A percentile compares a stretch with the other conserved stretches of the same genome.
These are phyloP conservation scores for Cricetomys ansorgei DNA, from an alignment of 2,113 vertebrate genomes.

Conservation along the genomic window DNA sequence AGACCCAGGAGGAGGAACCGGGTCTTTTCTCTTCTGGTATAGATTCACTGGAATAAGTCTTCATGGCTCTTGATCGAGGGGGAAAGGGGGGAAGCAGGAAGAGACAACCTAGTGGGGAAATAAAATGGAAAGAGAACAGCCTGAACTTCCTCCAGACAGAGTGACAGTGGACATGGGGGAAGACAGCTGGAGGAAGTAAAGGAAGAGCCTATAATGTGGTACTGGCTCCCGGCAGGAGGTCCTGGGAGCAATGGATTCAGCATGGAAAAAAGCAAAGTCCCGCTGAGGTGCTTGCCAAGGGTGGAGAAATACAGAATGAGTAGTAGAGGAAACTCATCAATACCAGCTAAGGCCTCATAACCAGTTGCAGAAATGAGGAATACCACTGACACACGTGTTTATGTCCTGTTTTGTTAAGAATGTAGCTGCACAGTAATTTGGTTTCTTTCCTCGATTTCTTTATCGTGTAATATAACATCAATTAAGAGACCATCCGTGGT, in stretches of 20 bases:
- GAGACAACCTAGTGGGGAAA: neutral
- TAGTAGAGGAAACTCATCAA: neutral
- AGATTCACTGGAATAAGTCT: neutral
- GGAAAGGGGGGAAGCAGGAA: conserved; percentile 9
- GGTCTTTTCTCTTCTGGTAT: neutral
- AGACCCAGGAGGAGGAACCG: neutral
- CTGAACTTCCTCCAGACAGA: neutral
- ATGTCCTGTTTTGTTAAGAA: neutral
- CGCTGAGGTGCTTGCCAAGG: too few relatives aligned
- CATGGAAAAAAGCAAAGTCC: too few relatives aligned
- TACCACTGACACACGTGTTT: neutral
- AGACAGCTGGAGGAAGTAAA: neutral
- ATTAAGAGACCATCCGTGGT: neutral
- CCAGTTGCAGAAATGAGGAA: neutral
- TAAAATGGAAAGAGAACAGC: neutral
- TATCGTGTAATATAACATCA: neutral
- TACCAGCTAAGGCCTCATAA: neutral
- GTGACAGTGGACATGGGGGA: neutral
- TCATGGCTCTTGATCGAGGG: neutral
- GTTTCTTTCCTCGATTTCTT: neutral
- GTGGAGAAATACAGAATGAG: neutral
- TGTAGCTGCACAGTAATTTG: neutral
- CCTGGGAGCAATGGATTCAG: neutral
- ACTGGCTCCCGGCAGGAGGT: neutral
- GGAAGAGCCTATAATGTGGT: neutral